Evolutionary conservation across 2,888 invertebrate species (phyloP), one percentile per base, ranked within the genome.

Genomic region (Masnerella sp.): DNA sequence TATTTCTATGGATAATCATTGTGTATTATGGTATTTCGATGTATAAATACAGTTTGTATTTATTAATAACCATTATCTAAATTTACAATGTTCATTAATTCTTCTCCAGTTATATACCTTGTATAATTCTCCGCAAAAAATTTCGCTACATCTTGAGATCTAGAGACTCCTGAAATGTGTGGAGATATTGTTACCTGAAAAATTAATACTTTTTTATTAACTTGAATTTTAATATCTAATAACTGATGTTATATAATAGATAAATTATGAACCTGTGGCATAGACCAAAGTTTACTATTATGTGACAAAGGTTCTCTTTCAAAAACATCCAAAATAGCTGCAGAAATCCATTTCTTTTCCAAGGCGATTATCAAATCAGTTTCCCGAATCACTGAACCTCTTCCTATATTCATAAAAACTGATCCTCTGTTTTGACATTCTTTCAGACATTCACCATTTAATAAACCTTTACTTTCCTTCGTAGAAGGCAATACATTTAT

Each of bases 371-470:
- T 74, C 25, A 91, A 81, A 72, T 88, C 88, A 0, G 78, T 75
- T 80, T 91, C 90, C 67, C 84, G 85, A 11, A 91, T 89, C n/a
- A 91, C 83, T 71, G 88, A 88, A 28, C 91, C 90, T 80, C 91
- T 84, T 1, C 91, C 91, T 62, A 91, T 87, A 79, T 91, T 91
- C n/a, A 91, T 90, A 75, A 91, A 89, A 30, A 91, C 86, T 11
- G 89, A 80, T 47, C 83, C 78, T 78, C 84, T 88, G 28, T 82
- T 82, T 83, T 84, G 82, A 79, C 91, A 91, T 71, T 84, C 81
- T 79, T 88, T 77, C 28, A 91, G 83, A 11, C 88, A 76, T 40
- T 88, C 84, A 11, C 88, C 88, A 76, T 89, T 88, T 45, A 91
- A 82, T 14, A 91, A 79, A 20, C 89, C 89, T 32, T 56, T 81